Conservation (phyloP, 2,797 vertebrate genomes). For the Etheostoma perlongum region DNA sequence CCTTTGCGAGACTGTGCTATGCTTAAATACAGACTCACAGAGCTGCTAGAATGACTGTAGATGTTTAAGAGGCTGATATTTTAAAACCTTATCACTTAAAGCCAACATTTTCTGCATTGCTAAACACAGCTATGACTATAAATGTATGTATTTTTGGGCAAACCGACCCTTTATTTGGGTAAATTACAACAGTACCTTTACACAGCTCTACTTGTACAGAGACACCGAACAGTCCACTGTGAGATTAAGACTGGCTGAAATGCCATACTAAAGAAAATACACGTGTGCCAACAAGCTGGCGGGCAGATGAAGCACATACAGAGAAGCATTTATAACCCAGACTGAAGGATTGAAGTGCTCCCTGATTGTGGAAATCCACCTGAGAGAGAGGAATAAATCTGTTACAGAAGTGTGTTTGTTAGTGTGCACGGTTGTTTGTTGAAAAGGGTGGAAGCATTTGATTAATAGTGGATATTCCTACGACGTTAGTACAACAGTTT, state of each 20-base stretch:
- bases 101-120: neutral
- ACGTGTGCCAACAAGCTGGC: constrained; percentile 40
- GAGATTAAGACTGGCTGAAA: constrained; percentile 21
- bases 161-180: constrained; percentile 5
- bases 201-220: constrained; percentile 16
- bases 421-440: constrained; percentile 41
- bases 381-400: constrained; percentile 17
- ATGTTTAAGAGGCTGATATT: neutral
- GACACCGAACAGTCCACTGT: constrained; percentile 35
- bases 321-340: constrained; percentile 35
- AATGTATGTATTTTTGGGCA: neutral
- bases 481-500: constrained; percentile 22
- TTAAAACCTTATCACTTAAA: neutral
- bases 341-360: neutral
- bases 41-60: neutral
- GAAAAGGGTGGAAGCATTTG: constrained; percentile 56
- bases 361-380: constrained; percentile 43
- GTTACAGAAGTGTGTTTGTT: constrained; percentile 33
- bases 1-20: too few species aligned
- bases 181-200: constrained; percentile 3
- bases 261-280: constrained; percentile 56
- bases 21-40: neutral
- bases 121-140: neutral
- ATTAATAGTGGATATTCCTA: constrained; percentile 42
- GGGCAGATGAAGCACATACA: constrained; percentile 35